phyloP scores from a whole-genome alignment of 2,888 invertebrate genomes.

The Schizaphis graminum region DNA sequence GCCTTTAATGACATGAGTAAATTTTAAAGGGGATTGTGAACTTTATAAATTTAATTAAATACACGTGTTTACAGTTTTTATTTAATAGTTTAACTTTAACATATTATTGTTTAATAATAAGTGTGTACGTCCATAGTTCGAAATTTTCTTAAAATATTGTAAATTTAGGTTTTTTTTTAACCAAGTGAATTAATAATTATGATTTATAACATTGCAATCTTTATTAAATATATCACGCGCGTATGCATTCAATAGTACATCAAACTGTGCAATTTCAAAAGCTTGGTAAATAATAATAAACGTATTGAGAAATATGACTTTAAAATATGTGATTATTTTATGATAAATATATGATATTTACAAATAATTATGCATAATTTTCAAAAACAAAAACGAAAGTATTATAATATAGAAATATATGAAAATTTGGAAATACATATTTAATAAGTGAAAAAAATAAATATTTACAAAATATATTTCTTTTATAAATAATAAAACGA shows the following conservation, averaged over 20 bases:
- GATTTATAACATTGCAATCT: neutral
- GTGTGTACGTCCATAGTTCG: neutral
- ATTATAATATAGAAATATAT: no score
- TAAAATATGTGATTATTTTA: no score
- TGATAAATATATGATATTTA: no score
- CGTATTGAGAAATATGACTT: no score
- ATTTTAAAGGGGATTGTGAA: neutral
- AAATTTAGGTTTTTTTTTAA: neutral
- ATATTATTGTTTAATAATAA: neutral
- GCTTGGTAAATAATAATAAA: neutral
- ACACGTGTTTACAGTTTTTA: slow-evolving; percentile 5
- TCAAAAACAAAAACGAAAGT: no score
- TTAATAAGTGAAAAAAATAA: no score
- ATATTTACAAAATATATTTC: no score
- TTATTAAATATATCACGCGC: neutral
- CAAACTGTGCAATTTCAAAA: neutral
- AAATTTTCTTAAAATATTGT: neutral
- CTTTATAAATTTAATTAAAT: slow-evolving; percentile 33
- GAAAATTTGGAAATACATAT: no score
- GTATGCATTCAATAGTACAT: neutral
- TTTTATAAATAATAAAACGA: no score
- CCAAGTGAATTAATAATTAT: neutral
- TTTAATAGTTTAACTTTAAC: neutral
- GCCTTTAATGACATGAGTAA: neutral
- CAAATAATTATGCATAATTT: no score